phyloP scores from a whole-genome alignment of 2,797 vertebrate species.

The Aplochiton taeniatus region DNA sequence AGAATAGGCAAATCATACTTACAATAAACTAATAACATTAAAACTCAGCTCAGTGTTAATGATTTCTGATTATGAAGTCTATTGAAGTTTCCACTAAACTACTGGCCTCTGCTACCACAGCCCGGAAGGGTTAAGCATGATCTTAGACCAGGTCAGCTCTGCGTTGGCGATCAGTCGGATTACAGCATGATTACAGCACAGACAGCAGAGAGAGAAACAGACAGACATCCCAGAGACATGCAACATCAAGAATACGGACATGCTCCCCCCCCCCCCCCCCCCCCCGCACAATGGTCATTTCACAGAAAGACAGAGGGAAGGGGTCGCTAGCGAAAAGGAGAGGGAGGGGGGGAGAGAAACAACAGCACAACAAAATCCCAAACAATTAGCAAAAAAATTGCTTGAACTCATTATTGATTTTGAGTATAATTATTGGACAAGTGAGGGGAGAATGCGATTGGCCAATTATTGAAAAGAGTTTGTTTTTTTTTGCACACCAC shows the following conservation, averaged over 20 bases:
- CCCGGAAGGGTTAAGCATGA: too few relatives aligned
- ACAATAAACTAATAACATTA: neutral
- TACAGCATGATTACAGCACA: neutral
- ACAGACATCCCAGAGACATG: too few relatives aligned
- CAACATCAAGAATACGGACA: too few relatives aligned
- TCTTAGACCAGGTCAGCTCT: neutral
- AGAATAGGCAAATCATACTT: neutral
- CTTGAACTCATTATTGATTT: slow-evolving; percentile 78
- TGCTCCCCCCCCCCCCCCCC: neutral
- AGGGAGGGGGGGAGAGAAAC: slow-evolving; percentile 53
- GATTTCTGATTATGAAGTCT: too few relatives aligned
- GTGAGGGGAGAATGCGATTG: slow-evolving; percentile 70
- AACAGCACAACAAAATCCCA: slow-evolving; percentile 61
- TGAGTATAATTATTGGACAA: slow-evolving; percentile 40
- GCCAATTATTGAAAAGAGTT: slow-evolving; percentile 56
- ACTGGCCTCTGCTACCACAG: too few relatives aligned
- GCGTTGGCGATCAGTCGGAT: slow-evolving; percentile 1
- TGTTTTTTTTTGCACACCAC: slow-evolving; percentile 75
- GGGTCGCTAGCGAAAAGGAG: slow-evolving; percentile 53
- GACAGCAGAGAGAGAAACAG: neutral
- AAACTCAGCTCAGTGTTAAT: neutral
- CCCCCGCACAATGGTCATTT: neutral
- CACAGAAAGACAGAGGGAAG: neutral
- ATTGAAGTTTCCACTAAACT: neutral
- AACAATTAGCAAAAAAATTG: slow-evolving; percentile 78